Conservation (phyloP, 2,113 vertebrate species). For the Halcyon senegalensis region DNA sequence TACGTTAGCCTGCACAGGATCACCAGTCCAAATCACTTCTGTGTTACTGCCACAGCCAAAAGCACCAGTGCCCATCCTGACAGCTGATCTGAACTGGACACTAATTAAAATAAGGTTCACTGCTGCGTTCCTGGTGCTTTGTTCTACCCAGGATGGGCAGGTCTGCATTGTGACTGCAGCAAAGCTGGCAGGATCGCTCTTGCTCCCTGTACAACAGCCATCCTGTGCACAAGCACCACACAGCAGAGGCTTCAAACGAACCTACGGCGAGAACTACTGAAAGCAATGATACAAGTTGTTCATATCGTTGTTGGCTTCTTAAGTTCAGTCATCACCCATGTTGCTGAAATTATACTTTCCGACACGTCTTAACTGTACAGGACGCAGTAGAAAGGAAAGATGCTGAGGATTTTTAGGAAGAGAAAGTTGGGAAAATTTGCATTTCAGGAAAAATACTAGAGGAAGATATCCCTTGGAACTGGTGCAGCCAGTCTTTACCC, state of each 20-base stretch:
- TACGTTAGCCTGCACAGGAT: fast-evolving
- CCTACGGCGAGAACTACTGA: background rate
- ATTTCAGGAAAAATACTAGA: background rate
- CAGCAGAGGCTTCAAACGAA: background rate
- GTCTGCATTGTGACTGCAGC: background rate
- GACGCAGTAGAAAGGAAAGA: background rate
- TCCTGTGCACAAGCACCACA: background rate
- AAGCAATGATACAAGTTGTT: background rate
- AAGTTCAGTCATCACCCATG: background rate
- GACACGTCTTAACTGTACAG: background rate
- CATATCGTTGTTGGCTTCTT: too few species aligned
- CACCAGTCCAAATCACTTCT: background rate
- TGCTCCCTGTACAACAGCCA: background rate
- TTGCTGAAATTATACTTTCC: background rate
- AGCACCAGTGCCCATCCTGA: background rate
- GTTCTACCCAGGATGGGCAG: background rate
- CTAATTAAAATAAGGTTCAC: background rate
- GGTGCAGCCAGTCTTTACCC: background rate
- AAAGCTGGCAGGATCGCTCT: background rate
- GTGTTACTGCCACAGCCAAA: background rate
- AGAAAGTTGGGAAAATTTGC: fast-evolving
- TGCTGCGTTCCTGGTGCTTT: background rate
- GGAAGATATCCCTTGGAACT: background rate
- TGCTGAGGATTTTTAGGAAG: background rate
- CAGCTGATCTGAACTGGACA: background rate